Conservation (phyloP, 2,113 vertebrate genomes). For the Microtus oregoni region DNA sequence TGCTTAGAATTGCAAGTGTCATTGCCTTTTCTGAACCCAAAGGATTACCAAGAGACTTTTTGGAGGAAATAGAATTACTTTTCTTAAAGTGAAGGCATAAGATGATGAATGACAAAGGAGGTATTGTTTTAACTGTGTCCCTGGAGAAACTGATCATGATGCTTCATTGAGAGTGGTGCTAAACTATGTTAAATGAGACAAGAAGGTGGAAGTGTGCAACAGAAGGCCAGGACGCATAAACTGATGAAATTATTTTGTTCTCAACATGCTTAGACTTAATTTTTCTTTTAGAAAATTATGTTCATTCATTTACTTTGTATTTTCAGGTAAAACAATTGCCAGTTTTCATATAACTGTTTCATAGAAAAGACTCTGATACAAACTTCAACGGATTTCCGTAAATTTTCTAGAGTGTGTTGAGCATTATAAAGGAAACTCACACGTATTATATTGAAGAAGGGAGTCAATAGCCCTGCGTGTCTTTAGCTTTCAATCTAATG, state of each 20-base stretch:
- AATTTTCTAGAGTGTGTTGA: neutral
- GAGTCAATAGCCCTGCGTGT: neutral
- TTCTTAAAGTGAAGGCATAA: neutral
- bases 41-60: neutral
- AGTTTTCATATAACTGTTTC: neutral
- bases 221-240: too few relatives aligned
- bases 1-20: neutral
- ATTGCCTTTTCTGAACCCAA: too few relatives aligned
- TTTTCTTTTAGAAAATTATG: neutral
- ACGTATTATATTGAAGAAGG: neutral
- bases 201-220: neutral
- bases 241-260: neutral
- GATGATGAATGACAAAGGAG: neutral
- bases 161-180: rapidly evolving
- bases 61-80: neutral
- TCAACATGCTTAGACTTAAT: neutral
- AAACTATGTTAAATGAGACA: neutral
- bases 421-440: too few relatives aligned
- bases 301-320: neutral
- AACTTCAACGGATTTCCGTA: neutral
- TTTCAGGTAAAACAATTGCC: neutral
- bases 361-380: neutral
- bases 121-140: neutral
- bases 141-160: neutral
- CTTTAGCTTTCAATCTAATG: neutral